phyloP scores from a whole-genome alignment of 23 tunicate species.

The Halocynthia aurantium region DNA sequence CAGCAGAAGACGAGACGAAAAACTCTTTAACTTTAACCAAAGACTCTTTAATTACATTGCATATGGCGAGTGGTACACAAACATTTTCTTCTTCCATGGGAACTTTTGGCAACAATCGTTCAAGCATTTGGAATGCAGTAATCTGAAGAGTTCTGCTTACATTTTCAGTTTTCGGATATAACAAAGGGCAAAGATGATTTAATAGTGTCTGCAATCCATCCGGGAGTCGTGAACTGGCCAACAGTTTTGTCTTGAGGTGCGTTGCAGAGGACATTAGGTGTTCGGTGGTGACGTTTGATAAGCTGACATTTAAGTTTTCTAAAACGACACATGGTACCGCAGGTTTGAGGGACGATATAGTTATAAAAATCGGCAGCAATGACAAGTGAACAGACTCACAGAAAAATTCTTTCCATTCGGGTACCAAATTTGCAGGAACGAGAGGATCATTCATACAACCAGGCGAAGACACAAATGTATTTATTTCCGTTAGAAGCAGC shows the following conservation, averaged over 20 bases:
- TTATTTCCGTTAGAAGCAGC: slow-evolving; percentile 27
- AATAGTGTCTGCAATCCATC: slow-evolving; percentile 60
- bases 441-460: slow-evolving; percentile 64
- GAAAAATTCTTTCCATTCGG: slow-evolving; percentile 90
- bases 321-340: not conserved
- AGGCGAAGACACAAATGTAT: slow-evolving; percentile 39
- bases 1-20: slow-evolving; percentile 2
- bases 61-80: slow-evolving; percentile 6
- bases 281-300: slow-evolving; percentile 11
- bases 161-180: slow-evolving; percentile 7
- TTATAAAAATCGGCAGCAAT: slow-evolving; percentile 35
- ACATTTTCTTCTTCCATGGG: not conserved
- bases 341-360: not conserved
- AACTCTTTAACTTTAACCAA: not conserved
- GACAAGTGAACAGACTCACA: slow-evolving; percentile 43
- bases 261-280: slow-evolving; percentile 22
- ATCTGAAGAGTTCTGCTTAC: slow-evolving; percentile 1
- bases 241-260: slow-evolving; percentile 28
- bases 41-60: not conserved
- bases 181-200: slow-evolving; percentile 29
- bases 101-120: slow-evolving; percentile 6
- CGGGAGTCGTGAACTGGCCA: slow-evolving; percentile 33
- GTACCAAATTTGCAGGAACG: slow-evolving; percentile 44
- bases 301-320: not conserved
- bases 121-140: slow-evolving; percentile 25